Percentiles rank a stretch among this genome's conserved stretches.
Evolutionary conservation across 2,113 vertebrate genomes (phyloP).

Genomic region (Phrynosoma platyrhinos): DNA sequence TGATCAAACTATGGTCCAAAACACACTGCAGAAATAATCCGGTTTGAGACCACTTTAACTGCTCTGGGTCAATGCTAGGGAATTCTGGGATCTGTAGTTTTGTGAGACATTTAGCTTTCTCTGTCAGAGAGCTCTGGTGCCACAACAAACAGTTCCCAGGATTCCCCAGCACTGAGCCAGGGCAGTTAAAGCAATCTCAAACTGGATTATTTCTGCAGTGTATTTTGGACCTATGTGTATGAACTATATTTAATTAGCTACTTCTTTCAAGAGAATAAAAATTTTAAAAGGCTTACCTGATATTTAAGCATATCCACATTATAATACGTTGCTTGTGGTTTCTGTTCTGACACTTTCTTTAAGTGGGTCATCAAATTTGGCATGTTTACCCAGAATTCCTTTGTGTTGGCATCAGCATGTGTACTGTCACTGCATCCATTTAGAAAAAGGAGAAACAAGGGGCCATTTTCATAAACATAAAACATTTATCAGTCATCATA

Average conservation of each 20-base stretch:
- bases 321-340: conserved; percentile 97
- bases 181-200: too few species aligned
- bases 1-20: neutral
- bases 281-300: conserved; percentile 81
- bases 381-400: conserved; percentile 99
- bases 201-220: too few species aligned
- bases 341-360: conserved; percentile 97
- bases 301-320: conserved; percentile 99
- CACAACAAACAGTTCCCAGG: too few species aligned
- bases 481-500: neutral
- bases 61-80: too few species aligned
- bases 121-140: too few species aligned
- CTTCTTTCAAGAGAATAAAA: rapidly evolving
- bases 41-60: too few species aligned
- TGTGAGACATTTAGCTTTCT: too few species aligned
- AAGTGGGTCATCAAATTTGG: conserved; percentile 95
- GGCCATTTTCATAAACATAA: neutral
- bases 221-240: too few species aligned
- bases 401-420: conserved; percentile 81
- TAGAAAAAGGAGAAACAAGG: conserved; percentile 39
- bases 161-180: too few species aligned
- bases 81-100: too few species aligned
- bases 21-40: too few species aligned
- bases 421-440: conserved; percentile 81
- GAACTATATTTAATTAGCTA: neutral